Evolutionary conservation across 2,797 vertebrate genomes (phyloP).

Genomic region (Rhabdophis nuchalis): DNA sequence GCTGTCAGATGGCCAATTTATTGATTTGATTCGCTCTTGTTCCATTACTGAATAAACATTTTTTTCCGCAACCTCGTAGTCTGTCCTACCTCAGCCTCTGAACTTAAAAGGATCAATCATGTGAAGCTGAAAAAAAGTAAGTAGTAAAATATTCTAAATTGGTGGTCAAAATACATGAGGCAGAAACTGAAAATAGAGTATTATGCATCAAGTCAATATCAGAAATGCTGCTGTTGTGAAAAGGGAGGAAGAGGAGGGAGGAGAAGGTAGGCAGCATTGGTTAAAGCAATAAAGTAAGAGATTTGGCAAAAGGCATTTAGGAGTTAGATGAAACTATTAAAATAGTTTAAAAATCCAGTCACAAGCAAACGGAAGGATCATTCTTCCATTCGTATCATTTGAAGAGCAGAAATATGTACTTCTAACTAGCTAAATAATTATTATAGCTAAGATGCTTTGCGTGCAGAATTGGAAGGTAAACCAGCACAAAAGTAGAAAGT

Average conservation of each 20-base stretch:
- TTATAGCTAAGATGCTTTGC: background rate
- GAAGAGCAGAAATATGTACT: background rate
- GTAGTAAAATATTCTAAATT: slow-evolving; percentile 46
- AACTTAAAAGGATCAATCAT: slow-evolving; percentile 38
- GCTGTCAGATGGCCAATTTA: no score
- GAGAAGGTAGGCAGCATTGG: slow-evolving; percentile 12
- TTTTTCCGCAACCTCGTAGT: no score
- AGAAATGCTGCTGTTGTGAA: background rate
- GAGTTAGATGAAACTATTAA: background rate
- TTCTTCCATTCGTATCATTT: background rate
- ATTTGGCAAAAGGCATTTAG: background rate
- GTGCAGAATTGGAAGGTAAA: background rate
- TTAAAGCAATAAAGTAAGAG: background rate
- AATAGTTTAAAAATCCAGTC: background rate
- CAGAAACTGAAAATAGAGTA: background rate
- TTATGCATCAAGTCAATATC: background rate
- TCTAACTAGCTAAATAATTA: background rate
- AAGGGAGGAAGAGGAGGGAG: background rate
- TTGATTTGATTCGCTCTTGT: no score
- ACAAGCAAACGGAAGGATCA: slow-evolving; percentile 4
- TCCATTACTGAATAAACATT: no score
- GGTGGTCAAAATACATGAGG: background rate
- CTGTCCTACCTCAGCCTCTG: no score
- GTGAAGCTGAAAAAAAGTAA: slow-evolving; percentile 35
- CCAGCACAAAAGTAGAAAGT: background rate